Conservation (phyloP, 2,888 invertebrate species). For the Andricus curvator region DNA sequence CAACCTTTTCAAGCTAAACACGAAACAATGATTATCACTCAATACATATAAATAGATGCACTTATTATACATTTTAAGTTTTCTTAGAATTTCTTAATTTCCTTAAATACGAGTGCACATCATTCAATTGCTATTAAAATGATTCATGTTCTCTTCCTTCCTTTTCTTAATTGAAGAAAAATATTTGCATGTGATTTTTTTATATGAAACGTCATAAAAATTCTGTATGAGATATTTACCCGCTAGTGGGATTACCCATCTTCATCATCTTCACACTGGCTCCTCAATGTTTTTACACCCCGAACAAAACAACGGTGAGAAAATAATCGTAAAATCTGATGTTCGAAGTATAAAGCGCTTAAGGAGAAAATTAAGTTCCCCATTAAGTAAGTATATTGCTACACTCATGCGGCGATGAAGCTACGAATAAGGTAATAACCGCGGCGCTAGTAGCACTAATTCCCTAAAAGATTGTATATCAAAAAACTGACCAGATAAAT, state of each 20-base stretch:
- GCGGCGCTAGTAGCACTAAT: background rate
- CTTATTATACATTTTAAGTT: no score
- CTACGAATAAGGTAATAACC: background rate
- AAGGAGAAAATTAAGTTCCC: conserved; percentile 7
- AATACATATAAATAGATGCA: no score
- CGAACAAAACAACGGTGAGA: background rate
- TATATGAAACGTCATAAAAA: background rate
- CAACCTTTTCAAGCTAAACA: no score
- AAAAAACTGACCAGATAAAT: no score
- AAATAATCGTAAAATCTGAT: conserved; percentile 30
- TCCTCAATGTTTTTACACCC: background rate
- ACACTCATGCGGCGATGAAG: background rate
- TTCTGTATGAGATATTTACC: background rate
- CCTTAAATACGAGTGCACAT: no score
- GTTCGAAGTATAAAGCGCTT: conserved; percentile 8
- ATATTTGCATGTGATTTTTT: background rate
- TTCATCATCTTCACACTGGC: background rate
- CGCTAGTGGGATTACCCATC: background rate
- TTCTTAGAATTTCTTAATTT: no score
- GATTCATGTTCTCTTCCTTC: no score
- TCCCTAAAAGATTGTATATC: background rate
- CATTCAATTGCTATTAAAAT: no score
- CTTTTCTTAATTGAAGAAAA: background rate
- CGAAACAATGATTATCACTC: no score
- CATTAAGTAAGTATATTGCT: conserved; percentile 7